phyloP scores from a whole-genome alignment of 2,888 invertebrate genomes.

The Meta bourneti region DNA sequence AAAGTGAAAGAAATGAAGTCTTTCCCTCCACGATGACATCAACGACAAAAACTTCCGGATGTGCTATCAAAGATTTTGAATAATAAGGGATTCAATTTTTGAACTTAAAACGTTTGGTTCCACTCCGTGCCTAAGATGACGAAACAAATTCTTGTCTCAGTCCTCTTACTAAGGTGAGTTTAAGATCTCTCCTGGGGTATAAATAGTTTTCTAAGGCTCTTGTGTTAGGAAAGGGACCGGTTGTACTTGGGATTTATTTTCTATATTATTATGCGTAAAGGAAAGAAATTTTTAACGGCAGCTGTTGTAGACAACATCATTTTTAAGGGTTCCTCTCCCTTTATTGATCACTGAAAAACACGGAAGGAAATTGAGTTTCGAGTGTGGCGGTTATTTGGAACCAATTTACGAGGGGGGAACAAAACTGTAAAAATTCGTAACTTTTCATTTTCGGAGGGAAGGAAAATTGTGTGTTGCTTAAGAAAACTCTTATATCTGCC shows the following conservation, averaged over 20 bases:
- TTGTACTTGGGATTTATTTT: slow-evolving; percentile 35
- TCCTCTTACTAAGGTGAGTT: not conserved
- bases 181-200: slow-evolving; percentile 17
- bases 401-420: slow-evolving; percentile 29
- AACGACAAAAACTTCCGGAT: no score
- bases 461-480: not conserved
- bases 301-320: slow-evolving; percentile 49
- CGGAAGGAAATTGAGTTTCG: slow-evolving; percentile 29
- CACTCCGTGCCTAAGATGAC: not conserved
- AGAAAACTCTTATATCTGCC: not conserved
- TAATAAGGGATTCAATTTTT: slow-evolving; percentile 15
- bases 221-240: not conserved
- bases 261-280: slow-evolving; percentile 13
- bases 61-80: slow-evolving; percentile 3
- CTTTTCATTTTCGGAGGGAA: not conserved
- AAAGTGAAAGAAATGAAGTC: slow-evolving; percentile 1
- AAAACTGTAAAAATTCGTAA: slow-evolving; percentile 22
- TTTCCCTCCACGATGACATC: no score
- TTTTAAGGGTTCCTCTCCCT: slow-evolving; percentile 47
- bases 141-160: not conserved
- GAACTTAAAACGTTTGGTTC: slow-evolving; percentile 13
- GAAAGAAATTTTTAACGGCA: slow-evolving; percentile 29
- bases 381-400: slow-evolving; percentile 29
- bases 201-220: slow-evolving; percentile 23
- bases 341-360: slow-evolving; percentile 34